These are phyloP conservation scores for Cylas formicarius DNA, from an alignment of 1,140 invertebrate species.

Conservation along the genomic window DNA sequence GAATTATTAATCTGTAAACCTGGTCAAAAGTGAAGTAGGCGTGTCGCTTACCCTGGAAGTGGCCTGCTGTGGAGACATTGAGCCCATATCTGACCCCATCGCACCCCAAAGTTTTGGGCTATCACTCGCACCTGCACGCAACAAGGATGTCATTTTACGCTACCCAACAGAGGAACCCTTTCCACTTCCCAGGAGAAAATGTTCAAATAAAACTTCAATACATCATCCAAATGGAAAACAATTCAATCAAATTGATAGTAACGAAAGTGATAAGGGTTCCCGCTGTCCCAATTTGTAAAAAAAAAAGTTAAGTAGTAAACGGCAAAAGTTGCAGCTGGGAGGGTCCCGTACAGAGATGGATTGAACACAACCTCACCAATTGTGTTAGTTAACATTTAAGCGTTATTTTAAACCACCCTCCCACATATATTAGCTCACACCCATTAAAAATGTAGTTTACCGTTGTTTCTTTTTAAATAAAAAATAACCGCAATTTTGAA, in stretches of 20 bases:
- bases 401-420: too few relatives aligned
- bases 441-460: too few relatives aligned
- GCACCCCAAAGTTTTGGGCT: constrained; percentile 46
- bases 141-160: constrained; percentile 43
- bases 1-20: constrained; percentile 9
- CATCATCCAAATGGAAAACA: neutral
- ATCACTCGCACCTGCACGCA: constrained; percentile 45
- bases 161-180: constrained; percentile 35
- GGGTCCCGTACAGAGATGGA: too few relatives aligned
- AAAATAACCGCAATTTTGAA: too few relatives aligned
- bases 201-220: neutral
- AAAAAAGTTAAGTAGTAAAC: too few relatives aligned
- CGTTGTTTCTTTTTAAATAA: too few relatives aligned
- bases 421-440: too few relatives aligned
- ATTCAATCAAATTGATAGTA: too few relatives aligned
- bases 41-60: constrained; percentile 57
- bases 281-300: constrained; percentile 6
- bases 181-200: constrained; percentile 15
- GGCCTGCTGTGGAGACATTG: constrained; percentile 45
- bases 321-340: too few relatives aligned
- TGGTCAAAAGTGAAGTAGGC: constrained; percentile 16
- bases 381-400: too few relatives aligned
- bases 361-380: too few relatives aligned
- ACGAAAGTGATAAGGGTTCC: too few relatives aligned
- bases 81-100: constrained; percentile 44